Evolutionary conservation across 2,888 invertebrate genomes (phyloP), one percentile per base, ranked within the genome.

Genomic region (Fabriciana adippe): DNA sequence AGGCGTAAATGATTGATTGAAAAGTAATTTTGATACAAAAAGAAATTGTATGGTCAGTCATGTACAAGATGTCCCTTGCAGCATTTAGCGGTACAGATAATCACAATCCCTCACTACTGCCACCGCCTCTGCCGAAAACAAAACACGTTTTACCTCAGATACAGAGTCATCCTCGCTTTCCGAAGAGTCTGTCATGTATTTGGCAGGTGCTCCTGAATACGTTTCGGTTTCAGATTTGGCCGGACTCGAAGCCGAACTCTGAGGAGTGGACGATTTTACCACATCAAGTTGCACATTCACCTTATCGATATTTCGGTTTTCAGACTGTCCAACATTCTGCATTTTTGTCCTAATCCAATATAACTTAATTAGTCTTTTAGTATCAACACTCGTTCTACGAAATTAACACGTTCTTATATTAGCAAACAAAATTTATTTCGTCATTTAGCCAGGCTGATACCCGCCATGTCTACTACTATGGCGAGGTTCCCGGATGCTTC

Each of bases 111-210:
- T 85, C 81, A 84, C 85, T 92, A 84, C 86, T 92, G 91, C 91
- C 90, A 90, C 90, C 91, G 91, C 92, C 92, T 92, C 89, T 86
- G 77, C 83, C 83, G 85, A 91, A 92, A 92, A 92, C 92, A 92
- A 92, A 92, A 92, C 92, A 92, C 92, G 90, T 92, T 92, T 95
- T 95, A 98, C 98, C 97, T 98, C 98, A 84, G 97, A 98, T 89
- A 97, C 97, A 93, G 98, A 98, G 91, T 98, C 98, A 93, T 98
- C 98, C 92, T 98, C 98, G 91, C 97, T 98, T 94, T 97, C 98
- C 84, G 98, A 98, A 90, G 97, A 95, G 94, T 97, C 97, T 92
- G 97, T 96, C 94, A 97, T 97, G 94, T 95, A 97, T 94, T 96
- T 96, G 87, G 96, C 96, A 89, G 96, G 96, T 88, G 95, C 93